Evolutionary conservation across 2,888 invertebrate genomes (phyloP).

Genomic region (Clitarchus hookeri): DNA sequence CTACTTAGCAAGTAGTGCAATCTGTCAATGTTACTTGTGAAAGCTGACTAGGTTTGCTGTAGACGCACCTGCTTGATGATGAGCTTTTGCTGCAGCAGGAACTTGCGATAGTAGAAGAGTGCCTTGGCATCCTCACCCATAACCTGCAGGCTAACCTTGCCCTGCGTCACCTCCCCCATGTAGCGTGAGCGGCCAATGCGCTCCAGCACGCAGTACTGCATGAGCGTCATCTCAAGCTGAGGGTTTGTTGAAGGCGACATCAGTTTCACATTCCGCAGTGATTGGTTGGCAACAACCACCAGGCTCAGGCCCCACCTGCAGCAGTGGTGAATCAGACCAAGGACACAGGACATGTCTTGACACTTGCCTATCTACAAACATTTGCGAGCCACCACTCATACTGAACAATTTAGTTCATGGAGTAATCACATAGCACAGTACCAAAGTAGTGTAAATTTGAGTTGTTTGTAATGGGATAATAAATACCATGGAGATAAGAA

Average conservation of each 20-base stretch:
- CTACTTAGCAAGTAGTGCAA: too few species aligned
- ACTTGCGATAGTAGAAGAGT: conserved; percentile 66
- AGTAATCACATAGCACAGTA: too few species aligned
- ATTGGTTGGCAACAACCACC: conserved; percentile 72
- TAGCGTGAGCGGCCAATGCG: conserved; percentile 71
- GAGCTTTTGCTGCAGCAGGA: conserved; percentile 61
- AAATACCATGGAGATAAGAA: too few species aligned
- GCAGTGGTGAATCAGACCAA: conserved; percentile 30
- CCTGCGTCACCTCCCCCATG: conserved; percentile 71
- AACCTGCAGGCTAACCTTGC: conserved; percentile 61
- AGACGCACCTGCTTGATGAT: conserved; percentile 62
- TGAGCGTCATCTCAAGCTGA: conserved; percentile 56
- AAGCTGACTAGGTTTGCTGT: not conserved
- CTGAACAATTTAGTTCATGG: too few species aligned
- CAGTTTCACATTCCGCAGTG: conserved; percentile 62
- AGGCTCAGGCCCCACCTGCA: conserved; percentile 65
- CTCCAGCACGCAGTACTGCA: conserved; percentile 75
- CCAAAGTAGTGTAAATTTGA: too few species aligned
- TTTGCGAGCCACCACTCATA: too few species aligned
- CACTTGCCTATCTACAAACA: too few species aligned
- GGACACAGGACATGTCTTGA: too few species aligned
- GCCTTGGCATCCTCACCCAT: conserved; percentile 65
- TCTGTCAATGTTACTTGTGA: too few species aligned
- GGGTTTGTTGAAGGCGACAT: conserved; percentile 54
- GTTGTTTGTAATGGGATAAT: too few species aligned